Base-by-base conservation (phyloP, 2,888 invertebrate genomes). In the Meteorus cinctellus region DNA sequence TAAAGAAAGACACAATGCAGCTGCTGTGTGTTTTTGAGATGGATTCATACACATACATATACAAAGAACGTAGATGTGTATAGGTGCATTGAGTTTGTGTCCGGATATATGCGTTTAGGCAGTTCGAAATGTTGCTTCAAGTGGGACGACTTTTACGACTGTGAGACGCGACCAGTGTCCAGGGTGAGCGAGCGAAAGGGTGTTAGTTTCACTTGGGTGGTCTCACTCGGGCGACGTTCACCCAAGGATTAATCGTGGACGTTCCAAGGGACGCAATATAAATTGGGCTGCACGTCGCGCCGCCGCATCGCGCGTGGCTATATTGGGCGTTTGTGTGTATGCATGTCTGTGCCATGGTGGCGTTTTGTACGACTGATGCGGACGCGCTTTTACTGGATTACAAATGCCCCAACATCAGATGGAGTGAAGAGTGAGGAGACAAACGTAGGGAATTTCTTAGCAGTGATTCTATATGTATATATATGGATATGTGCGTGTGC, bases 151-250 rank as follows among this genome's bases (percentile, higher is more conserved):
- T 81, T 86, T 86, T 85, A 86, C 85, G 86, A 86, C 84, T 84
- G 85, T 29, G 31, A 62, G 27, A 83, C 82, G 83, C 83, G 84
- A 85, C 83, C 83, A 79, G 83, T 83, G 86, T 85, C 85, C 83
- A 85, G 84, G 82, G 81, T 83, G 66, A 82, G 79, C 80, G 79
- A 77, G 76, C 78, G 78, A 81, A 85, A 84, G 86, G 88, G 87
- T 87, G 88, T 88, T 87, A 85, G 88, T 82, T 82, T 84, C 84
- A 83, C 86, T 82, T 89, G 89, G 89, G 89, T 89, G 89, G 89
- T 89, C 89, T 77, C 79, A 55, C 55, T 55, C 19, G n/a, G n/a
- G 84, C 83, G 85, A 84, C 83, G 86, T 83, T 86, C 85, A 82
- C 82, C 76, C 78, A 62, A 87, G 89, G 87, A 89, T 89, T 89